Base-by-base conservation (phyloP, 2,888 invertebrate species). In the Lasioglossum oenotherae region DNA sequence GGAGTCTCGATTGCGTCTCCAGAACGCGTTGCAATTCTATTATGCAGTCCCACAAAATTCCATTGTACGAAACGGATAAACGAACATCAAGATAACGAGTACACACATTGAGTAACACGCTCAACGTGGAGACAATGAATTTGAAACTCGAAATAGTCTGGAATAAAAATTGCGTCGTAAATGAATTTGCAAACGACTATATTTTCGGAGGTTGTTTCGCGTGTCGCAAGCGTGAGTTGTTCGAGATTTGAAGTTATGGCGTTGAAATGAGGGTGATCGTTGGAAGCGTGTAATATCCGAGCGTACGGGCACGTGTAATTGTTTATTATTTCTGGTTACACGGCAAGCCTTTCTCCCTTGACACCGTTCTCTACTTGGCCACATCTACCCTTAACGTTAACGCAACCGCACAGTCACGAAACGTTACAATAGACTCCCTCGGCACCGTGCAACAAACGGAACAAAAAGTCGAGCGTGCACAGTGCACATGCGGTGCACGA, bases 401-500 rank as follows among this genome's bases (percentile, higher is more conserved):
- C 77, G 71, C 44, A 38, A 75, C 49, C 77, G 16, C 73, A 78
- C 38, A 78, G 31, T 44, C 72, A 41, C 60, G 73, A 16, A 72
- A 35, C 71, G 72, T 41, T 46, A 80, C 77, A 72, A 84, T 64
- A n/a, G 64, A 71, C 60, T 41, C 35, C 38, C 38, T 74, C 64
- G 38, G 49, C n/a, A 23, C 31, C n/a, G 71, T 44, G 78, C 78
- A 69, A 60, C 74, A 85, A 84, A 85, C 84, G 64, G 77, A 53
- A 90, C 87, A 87, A 89, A 91, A 84, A 71, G 75, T 76, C 53
- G 38, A 14, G 38, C 31, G 31, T 80, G 77, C 82, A 80, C 75
- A 80, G 74, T n/a, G 72, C 60, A 57, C 72, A 74, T 67, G 67
- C 78, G 72, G 23, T 74, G 31, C 60, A 14, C 67, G 77, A 67